phyloP scores from a whole-genome alignment of 2,113 vertebrate genomes.

The Siniperca knerii region DNA sequence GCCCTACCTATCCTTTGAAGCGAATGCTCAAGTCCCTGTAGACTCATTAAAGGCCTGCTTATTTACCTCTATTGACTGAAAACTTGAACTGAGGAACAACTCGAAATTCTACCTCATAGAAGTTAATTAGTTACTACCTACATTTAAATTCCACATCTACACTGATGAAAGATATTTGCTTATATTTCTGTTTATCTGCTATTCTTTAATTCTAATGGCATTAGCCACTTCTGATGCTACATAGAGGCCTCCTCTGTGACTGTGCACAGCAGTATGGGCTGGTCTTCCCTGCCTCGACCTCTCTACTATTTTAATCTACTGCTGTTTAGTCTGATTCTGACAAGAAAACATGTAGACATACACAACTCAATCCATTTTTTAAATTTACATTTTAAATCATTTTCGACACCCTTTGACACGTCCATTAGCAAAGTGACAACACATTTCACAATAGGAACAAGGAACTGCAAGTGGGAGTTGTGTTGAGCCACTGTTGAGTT shows the following conservation, averaged over 20 bases:
- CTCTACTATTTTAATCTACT: neutral
- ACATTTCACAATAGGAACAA: neutral
- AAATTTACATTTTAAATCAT: neutral
- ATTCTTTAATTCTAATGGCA: neutral
- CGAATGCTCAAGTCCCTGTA: neutral
- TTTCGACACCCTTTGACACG: neutral
- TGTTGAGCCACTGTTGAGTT: constrained; percentile 19
- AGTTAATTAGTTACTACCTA: neutral
- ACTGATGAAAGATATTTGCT: neutral
- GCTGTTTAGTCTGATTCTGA: neutral
- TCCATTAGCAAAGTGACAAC: constrained; percentile 1
- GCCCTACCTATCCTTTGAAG: neutral
- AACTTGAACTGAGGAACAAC: neutral
- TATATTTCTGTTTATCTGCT: neutral
- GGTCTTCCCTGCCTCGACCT: neutral
- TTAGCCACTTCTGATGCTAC: neutral
- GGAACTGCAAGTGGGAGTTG: neutral
- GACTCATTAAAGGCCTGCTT: neutral
- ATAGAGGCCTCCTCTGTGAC: neutral
- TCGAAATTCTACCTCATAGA: neutral
- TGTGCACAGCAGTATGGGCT: neutral
- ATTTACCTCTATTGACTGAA: neutral
- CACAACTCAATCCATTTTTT: neutral
- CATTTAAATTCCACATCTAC: neutral
- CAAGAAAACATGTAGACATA: neutral